These are phyloP conservation scores for Colaptes auratus DNA, from an alignment of 2,113 vertebrate genomes.

Conservation along the genomic window DNA sequence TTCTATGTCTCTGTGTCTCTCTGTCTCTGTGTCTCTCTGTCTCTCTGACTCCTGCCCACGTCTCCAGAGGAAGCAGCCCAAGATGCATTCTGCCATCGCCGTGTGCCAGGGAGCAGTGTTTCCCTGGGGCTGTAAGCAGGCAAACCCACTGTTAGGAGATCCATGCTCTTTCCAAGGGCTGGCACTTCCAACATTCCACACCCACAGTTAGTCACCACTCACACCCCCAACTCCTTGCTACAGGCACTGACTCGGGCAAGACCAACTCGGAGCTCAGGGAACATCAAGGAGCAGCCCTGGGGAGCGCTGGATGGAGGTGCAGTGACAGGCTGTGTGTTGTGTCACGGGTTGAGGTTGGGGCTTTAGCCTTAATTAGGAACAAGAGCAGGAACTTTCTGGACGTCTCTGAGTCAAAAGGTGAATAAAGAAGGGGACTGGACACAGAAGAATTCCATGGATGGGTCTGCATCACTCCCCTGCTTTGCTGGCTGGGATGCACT, in stretches of 20 bases:
- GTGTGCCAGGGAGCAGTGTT: slow-evolving; percentile 65
- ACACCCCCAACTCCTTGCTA: slow-evolving; percentile 31
- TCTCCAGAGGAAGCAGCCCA: slow-evolving; percentile 45
- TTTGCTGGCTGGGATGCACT: no score
- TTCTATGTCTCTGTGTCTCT: neutral
- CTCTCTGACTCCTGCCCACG: no score
- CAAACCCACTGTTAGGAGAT: slow-evolving; percentile 49
- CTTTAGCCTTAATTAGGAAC: no score
- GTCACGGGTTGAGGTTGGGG: no score
- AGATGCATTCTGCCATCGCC: slow-evolving; percentile 31
- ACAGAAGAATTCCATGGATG: no score
- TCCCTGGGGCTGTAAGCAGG: slow-evolving; percentile 30
- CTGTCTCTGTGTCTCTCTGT: slow-evolving; percentile 12
- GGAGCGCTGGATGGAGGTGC: slow-evolving; percentile 20
- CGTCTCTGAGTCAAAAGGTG: no score
- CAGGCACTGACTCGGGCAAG: slow-evolving; percentile 19
- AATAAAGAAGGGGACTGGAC: no score
- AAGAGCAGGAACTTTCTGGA: no score
- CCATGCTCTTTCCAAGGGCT: slow-evolving; percentile 67
- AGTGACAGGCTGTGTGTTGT: neutral
- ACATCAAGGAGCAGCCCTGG: slow-evolving; percentile 5
- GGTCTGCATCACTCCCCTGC: no score
- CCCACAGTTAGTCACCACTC: slow-evolving; percentile 22
- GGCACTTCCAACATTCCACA: slow-evolving; percentile 42
- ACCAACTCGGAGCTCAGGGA: slow-evolving; percentile 11